Conservation (phyloP, 2,888 invertebrate genomes). For the Leptinotarsa peninsularis region DNA sequence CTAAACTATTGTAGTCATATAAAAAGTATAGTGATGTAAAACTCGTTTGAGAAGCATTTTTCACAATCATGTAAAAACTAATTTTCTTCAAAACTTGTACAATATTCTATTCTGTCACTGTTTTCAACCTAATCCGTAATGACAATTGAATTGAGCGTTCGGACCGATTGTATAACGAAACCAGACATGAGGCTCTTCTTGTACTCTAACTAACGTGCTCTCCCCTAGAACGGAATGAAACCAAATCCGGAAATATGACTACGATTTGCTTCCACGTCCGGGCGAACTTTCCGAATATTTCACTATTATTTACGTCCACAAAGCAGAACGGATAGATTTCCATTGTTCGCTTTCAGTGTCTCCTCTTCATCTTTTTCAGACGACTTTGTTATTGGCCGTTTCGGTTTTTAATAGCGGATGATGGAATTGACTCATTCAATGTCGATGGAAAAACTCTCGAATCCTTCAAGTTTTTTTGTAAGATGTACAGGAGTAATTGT, state of each 20-base stretch:
- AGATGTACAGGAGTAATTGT: not conserved
- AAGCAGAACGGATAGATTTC: constrained; percentile 51
- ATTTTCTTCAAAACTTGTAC: too few species aligned
- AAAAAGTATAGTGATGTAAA: too few species aligned
- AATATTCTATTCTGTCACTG: too few species aligned
- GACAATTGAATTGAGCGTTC: too few species aligned
- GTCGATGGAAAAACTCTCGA: constrained; percentile 24
- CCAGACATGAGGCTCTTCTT: not conserved
- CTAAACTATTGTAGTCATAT: too few species aligned
- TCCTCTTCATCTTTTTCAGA: constrained; percentile 38
- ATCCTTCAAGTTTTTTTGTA: constrained; percentile 18
- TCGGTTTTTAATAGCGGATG: constrained; percentile 25
- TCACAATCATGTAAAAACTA: too few species aligned
- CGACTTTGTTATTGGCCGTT: constrained; percentile 35
- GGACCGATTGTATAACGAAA: not conserved
- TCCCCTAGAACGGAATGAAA: constrained; percentile 28
- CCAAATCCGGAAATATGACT: constrained; percentile 57
- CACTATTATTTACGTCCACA: constrained; percentile 57
- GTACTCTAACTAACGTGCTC: not conserved
- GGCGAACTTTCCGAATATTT: constrained; percentile 58
- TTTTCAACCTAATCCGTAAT: too few species aligned
- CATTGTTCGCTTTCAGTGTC: constrained; percentile 42
- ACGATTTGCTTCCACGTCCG: constrained; percentile 57
- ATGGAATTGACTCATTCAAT: constrained; percentile 17
- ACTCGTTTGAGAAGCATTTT: too few species aligned